Percentiles rank a stretch among this genome's conserved stretches.
These are phyloP conservation scores for Rhabdornis inornatus DNA, from an alignment of 2,113 vertebrate genomes.

Conservation along the genomic window DNA sequence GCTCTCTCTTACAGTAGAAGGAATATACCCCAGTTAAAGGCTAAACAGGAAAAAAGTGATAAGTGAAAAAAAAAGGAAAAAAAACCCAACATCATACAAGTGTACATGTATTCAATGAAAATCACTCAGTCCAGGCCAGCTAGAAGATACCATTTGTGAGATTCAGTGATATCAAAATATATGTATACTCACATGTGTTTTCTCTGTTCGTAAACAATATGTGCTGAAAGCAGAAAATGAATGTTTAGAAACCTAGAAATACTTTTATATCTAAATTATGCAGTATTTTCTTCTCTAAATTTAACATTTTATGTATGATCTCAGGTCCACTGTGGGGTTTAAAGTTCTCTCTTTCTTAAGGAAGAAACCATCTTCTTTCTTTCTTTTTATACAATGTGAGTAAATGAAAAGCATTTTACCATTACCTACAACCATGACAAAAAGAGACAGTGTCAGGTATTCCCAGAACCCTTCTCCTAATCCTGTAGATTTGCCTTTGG, in stretches of 20 bases:
- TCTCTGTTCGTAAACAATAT: neutral
- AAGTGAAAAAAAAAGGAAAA: neutral
- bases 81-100: neutral
- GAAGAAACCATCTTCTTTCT: neutral
- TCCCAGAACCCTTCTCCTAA: neutral
- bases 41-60: neutral
- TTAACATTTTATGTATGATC: neutral
- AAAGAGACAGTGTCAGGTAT: neutral
- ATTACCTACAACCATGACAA: neutral
- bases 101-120: neutral
- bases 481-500: neutral
- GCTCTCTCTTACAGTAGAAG: neutral
- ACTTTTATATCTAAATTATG: neutral
- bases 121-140: neutral
- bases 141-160: neutral
- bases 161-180: neutral
- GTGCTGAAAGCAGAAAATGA: neutral
- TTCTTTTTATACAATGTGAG: neutral
- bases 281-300: neutral
- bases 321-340: neutral
- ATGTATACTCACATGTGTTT: accelerated
- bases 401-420: neutral
- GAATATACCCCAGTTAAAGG: neutral
- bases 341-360: neutral
- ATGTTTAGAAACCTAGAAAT: neutral